Evolutionary conservation across 1,140 invertebrate species (phyloP).

Genomic region (Anastrepha ludens): DNA sequence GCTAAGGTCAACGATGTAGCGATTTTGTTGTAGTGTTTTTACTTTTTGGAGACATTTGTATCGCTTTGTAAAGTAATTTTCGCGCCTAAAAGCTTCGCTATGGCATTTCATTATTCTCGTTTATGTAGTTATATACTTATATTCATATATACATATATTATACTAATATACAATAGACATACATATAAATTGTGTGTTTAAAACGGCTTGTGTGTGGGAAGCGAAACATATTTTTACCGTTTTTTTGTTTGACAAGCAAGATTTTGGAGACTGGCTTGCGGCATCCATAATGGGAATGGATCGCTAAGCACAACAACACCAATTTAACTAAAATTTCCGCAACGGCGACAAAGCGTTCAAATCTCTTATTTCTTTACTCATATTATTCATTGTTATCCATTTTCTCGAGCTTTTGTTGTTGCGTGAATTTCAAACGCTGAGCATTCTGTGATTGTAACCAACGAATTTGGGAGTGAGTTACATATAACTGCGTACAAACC

Average conservation of each 20-base stretch:
- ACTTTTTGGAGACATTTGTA: background rate
- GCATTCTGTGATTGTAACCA: background rate
- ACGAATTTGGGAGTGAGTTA: background rate
- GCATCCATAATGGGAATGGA: background rate
- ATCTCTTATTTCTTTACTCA: slow-evolving; percentile 22
- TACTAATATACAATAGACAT: no score
- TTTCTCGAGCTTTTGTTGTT: slow-evolving; percentile 3
- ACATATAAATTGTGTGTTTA: no score
- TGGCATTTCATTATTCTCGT: background rate
- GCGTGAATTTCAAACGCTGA: background rate
- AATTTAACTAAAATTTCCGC: background rate
- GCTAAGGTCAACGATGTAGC: background rate
- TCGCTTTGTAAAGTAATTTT: background rate
- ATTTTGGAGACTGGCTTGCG: no score
- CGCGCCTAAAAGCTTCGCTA: background rate
- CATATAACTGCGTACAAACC: background rate
- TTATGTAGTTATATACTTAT: background rate
- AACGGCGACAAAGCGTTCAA: slow-evolving; percentile 2
- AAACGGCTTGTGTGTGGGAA: no score
- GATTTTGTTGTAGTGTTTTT: background rate
- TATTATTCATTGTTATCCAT: slow-evolving; percentile 21
- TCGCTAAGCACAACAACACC: background rate
- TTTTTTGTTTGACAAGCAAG: no score
- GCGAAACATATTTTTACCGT: no score
- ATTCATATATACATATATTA: no score